Evolutionary conservation across 2,888 invertebrate genomes (phyloP), one percentile per base, ranked within the genome.

Genomic region (Cheilosia pagana): DNA sequence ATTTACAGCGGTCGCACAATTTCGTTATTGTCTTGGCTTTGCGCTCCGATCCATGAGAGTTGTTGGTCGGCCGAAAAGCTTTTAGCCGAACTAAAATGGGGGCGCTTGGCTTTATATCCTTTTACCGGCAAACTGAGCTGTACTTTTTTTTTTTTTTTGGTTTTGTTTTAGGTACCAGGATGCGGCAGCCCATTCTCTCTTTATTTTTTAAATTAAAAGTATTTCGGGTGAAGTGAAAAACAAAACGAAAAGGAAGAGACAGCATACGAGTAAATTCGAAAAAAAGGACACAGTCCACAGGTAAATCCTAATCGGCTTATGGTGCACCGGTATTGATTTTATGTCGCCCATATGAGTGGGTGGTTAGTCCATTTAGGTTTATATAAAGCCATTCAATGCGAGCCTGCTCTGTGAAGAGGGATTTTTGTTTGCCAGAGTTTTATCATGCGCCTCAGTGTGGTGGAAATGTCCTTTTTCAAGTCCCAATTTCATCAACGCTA

Each of bases 281-380:
- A 25, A n/a, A 45, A 28, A 3, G n/a, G 62, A 63, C 14, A 43
- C 23, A n/a, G 43, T 45, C 81, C 76, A 76, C 70, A 81, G 85
- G 85, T 79, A 85, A 76, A 71, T 76, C 85, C 85, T 85, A 85
- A 85, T 81, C 81, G 75, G 85, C 75, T 85, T 85, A 85, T 71
- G 85, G 81, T 81, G 85, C 85, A 79, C 45, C 75, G 70, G 81
- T 81, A 81, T 85, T 85, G 85, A 85, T 85, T 85, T 85, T 85
- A 35, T 57, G 60, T 71, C 50, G 23, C 12, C 62, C 68, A 62
- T 77, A 68, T 82, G 77, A 55, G 43, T 48, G 59, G 59, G 43
- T 48, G 59, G 48, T 65, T 60, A 71, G 65, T 75, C 76, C 75
- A 76, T 71, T 77, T 72, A 62, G 77, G 43, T 71, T 77, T 48